Base-by-base conservation (phyloP, 2,888 invertebrate species). In the Drosophila demipolita region DNA sequence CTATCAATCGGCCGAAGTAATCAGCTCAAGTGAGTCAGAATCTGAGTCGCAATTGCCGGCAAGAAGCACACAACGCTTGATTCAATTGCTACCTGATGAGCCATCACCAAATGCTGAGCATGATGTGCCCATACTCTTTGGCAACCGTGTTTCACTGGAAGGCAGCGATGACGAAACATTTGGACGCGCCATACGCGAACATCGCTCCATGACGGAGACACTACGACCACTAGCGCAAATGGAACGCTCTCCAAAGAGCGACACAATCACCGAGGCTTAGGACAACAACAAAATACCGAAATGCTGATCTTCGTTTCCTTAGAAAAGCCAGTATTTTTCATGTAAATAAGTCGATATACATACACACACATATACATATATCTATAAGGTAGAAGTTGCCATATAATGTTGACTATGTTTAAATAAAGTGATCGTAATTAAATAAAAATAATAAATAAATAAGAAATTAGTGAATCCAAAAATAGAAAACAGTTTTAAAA, bases 181-280 rank as follows among this genome's bases (percentile, higher is more conserved):
- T 52, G 79, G 70, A 50, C 74, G 94, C 45, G 91, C 95, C 71
- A 93, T 95, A 73, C 93, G 94, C 0, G 93, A 94, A 66, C 95
- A 95, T 82, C 93, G 95, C 50, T 67, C 82, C 74, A 75, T 91
- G 68, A 91, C 88, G 83, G 94, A 84, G 92, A 94, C 86, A 91
- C 77, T 90, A 50, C 77, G 77, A 32, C 70, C 72, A 32, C 60
- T 52, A 45, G 29, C 48, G 17, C 60, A 66, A 50, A 32, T 60
- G 64, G 55, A 72, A 52, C 49, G 55, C 50, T 17, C 23, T 11
- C 12, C n/a, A 20, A 40, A 4, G 26, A 53, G 45, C 32, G 40
- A 58, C 15, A 32, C 40, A 59, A 42, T 12, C n/a, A 70, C 79
- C 35, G 84, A 89, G 53, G 84, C 70, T 57, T 86, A 89, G 72